Evolutionary conservation across 2,797 vertebrate species (phyloP), one percentile per base, ranked within the genome.

Genomic region (Oceanodroma leucorhoa): DNA sequence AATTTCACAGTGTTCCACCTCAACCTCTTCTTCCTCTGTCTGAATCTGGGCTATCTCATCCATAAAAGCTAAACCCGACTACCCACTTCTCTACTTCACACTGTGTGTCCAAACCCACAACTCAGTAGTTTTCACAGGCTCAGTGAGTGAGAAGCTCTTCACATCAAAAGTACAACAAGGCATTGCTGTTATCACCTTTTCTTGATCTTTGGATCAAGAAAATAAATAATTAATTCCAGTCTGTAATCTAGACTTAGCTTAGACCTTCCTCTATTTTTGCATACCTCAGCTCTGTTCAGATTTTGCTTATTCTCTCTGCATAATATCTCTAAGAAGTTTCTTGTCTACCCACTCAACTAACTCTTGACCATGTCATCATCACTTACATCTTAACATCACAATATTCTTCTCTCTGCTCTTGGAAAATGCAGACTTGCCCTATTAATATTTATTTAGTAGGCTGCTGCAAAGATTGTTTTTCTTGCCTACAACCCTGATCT

Each of bases 371-470:
- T 29, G 76, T 71, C 82, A 94, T 73, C 48, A 77, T 46, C 16
- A 45, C 67, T 69, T 82, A 62, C 6, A 70, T 61, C 72, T 85
- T 86, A 87, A 58, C 65, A 86, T 64, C 65, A 78, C 76, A 71
- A 32, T 61, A 57, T 27, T 61, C 27, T 57, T 93, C 38, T 71
- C 41, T 38, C 55, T 76, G 55, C 34, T 82, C 17, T 29, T 50
- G 45, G 34, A 90, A 95, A 91, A 93, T 19, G 15, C 30, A 83
- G 53, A 48, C 58, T 79, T 87, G 7, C 14, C n/a, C 36, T 87
- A 84, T 72, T 82, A 93, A 83, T 92, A 93, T 87, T 93, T 82
- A 89, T 76, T 92, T 46, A 79, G 75, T 12, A 62, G 38, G 30
- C 40, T 86, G 48, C 65, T 55, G 40, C 14, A 84, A 92, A 89